Percentiles rank a stretch among this genome's conserved stretches.
Evolutionary conservation across 2,113 vertebrate species (phyloP).

Genomic region (Sander vitreus): DNA sequence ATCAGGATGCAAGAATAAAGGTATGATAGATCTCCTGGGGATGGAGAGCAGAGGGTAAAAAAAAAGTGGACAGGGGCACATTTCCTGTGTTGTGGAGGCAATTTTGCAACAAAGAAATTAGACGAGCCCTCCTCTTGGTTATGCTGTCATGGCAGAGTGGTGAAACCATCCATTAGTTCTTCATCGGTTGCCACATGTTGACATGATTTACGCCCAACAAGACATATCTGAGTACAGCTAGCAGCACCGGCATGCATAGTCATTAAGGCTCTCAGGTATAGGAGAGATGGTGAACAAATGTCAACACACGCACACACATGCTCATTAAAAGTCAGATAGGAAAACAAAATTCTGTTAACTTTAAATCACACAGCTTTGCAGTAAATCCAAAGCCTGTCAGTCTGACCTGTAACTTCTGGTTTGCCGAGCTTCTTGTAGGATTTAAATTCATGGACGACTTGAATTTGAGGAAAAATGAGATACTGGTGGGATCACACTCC

Average conservation of each 20-base stretch:
- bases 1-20: not conserved
- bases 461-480: constrained; percentile 4
- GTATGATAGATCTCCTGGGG: not conserved
- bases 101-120: constrained; percentile 75
- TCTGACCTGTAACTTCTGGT: not conserved
- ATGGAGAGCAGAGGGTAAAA: not conserved
- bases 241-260: constrained; percentile 43
- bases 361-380: constrained; percentile 5
- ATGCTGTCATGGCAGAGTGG: constrained; percentile 65
- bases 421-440: not conserved
- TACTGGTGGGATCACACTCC: constrained; percentile 3
- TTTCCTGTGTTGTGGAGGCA: constrained; percentile 49
- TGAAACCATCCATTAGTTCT: constrained; percentile 79
- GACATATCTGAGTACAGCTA: constrained; percentile 44
- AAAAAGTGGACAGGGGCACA: constrained; percentile 11
- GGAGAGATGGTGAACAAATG: constrained; percentile 7
- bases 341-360: constrained; percentile 37
- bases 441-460: constrained; percentile 1
- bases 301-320: not conserved
- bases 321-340: constrained; percentile 51
- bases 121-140: constrained; percentile 57
- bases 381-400: not conserved
- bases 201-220: constrained; percentile 67
- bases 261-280: constrained; percentile 42
- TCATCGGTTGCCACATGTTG: constrained; percentile 67